phyloP scores from a whole-genome alignment of 2,888 invertebrate genomes.

The Drosophila nr. perissopoda region DNA sequence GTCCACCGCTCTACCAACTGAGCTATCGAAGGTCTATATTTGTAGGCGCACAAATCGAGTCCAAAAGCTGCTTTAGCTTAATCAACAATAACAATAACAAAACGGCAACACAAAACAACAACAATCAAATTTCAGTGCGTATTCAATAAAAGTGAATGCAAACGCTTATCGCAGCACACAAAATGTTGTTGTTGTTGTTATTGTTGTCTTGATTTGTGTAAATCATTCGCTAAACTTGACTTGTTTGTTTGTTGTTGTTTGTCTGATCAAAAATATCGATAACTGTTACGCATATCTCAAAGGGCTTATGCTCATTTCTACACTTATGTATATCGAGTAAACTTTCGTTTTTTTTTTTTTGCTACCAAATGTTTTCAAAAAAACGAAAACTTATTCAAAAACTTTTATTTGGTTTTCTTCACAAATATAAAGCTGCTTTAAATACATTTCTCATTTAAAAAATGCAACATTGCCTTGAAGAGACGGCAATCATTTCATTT shows the following conservation, averaged over 20 bases:
- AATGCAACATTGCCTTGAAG: background rate
- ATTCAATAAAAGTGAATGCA: conserved; percentile 6
- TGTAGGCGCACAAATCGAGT: conserved; percentile 12
- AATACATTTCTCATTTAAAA: background rate
- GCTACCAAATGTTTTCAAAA: background rate
- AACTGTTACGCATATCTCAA: background rate
- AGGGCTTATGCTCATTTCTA: background rate
- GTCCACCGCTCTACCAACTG: conserved; percentile 80
- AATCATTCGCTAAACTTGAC: background rate
- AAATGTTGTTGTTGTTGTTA: background rate
- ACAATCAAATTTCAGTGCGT: background rate
- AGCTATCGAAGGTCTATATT: conserved; percentile 71
- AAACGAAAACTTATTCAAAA: background rate
- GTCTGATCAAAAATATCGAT: background rate
- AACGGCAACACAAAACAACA: background rate
- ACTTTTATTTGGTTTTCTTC: background rate
- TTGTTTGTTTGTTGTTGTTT: background rate
- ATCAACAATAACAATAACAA: background rate
- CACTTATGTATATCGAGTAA: background rate
- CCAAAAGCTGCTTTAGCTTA: conserved; percentile 2
- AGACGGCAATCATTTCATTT: background rate
- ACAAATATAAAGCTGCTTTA: background rate
- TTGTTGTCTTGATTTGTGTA: background rate
- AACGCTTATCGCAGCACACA: background rate
- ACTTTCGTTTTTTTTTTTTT: background rate